Base-by-base conservation (phyloP, 1,140 invertebrate genomes). In the Aphidius ervi region DNA sequence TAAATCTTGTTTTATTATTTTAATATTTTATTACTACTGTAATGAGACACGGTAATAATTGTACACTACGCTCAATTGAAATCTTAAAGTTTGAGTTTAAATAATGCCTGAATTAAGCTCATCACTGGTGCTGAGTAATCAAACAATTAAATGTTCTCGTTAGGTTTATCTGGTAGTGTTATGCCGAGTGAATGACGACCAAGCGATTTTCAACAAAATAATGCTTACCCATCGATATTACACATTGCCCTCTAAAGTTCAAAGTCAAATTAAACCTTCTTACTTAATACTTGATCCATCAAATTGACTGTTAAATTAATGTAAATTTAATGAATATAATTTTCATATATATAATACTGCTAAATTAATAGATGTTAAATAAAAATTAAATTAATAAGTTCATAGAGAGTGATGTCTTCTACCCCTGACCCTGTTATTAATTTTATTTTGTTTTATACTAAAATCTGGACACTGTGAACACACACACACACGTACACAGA, bases 61-160 rank as follows among this genome's bases (percentile, higher is more conserved):
- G 54, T 6, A 46, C 53, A 52, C 31, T 49, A 46, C 58, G 58
- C 20, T 45, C 49, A 16, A 48, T 46, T 54, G 52, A 54, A 54
- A 16, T 37, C 31, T 41, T 56, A 10, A 71, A 71, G 68, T 79
- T 78, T 72, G 71, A 77, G 69, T 76, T 77, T 74, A 76, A 70
- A 68, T 73, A 20, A 70, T 72, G 41, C 40, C 57, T 63, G 48
- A 63, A 58, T n/a, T 6, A n/a, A 67, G 73, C 67, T 72, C 74
- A 74, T 71, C 69, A 69, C 61, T 65, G 23, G 68, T 76, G 78
- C 78, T 79, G 77, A 80, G 77, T 80, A 78, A 80, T 80, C 78
- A 78, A 79, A 80, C 77, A 80, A 80, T 80, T 80, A 80, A 70
- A 63, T 66, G 65, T 64, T 61, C 48, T 39, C 58, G 65, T 50